Conservation (phyloP, 2,113 vertebrate genomes). For the Hemicordylus capensis region DNA sequence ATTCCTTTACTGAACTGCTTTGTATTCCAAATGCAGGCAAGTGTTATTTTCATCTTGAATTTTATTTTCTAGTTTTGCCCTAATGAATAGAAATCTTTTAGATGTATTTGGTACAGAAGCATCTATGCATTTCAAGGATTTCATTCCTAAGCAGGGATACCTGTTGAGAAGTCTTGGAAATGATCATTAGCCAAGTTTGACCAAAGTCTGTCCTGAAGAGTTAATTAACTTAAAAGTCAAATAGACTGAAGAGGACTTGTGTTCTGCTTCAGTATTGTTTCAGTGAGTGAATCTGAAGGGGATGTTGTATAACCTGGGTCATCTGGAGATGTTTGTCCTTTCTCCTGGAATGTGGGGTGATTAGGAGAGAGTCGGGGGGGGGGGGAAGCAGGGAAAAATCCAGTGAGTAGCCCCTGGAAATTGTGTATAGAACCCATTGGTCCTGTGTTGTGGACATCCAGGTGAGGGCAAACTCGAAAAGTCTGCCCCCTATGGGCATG, state of each 20-base stretch:
- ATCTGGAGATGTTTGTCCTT: no score
- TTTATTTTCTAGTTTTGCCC: conserved; percentile 82
- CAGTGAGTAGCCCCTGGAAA: no score
- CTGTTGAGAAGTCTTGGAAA: conserved; percentile 81
- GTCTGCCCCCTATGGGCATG: no score
- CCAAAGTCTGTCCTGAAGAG: conserved; percentile 65
- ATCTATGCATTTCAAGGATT: conserved; percentile 89
- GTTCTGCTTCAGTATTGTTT: conserved; percentile 80
- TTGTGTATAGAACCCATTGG: no score
- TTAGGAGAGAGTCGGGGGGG: no score
- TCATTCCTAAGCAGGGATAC: conserved; percentile 83
- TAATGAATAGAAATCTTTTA: conserved; percentile 92
- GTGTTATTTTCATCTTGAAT: not conserved
- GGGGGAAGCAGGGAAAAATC: no score
- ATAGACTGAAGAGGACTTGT: conserved; percentile 56
- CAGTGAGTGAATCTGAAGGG: no score
- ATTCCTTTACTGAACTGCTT: not conserved
- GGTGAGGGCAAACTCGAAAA: no score
- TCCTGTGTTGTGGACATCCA: no score
- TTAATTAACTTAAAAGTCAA: conserved; percentile 70
- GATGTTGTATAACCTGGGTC: no score
- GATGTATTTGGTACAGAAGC: conserved; percentile 94
- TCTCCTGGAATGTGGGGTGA: no score
- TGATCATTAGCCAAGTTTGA: conserved; percentile 37
- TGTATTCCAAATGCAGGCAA: not conserved